Evolutionary conservation across 2,888 invertebrate genomes (phyloP), one percentile per base, ranked within the genome.

Genomic region (Linnaemya vulpina): DNA sequence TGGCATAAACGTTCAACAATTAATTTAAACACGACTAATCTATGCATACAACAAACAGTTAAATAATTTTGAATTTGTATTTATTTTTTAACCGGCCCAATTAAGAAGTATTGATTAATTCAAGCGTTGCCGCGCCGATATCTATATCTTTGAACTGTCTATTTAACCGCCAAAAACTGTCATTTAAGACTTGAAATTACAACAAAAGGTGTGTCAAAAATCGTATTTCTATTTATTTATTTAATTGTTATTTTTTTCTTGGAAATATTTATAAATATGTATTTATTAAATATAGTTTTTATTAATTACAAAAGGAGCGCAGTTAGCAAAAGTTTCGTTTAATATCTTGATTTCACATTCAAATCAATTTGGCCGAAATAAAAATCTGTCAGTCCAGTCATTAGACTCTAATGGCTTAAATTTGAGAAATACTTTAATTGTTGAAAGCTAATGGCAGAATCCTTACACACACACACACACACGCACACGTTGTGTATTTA

Each of bases 71-170:
- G 38, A 49, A 62, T 65, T 63, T 75, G 53, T 43, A 73, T 53
- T 35, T 30, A 30, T 35, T 67, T 49, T 20, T 3, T 4, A 25
- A n/a, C 13, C 25, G 25, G 8, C 13, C 0, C 17, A 73, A 22
- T 60, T n/a, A 49, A 68, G 49, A 35, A 40, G 11, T 35, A 15
- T 30, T 5, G 20, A 76, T 30, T 65, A 46, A 35, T 76, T 67
- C 49, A 67, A 73, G 49, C 25, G 49, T 58, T 40, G 58, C 81
- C 75, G 68, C n/a, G 10, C 20, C 15, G 30, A 77, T 81, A 74
- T 74, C 43, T 74, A 70, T 81, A 84, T 81, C 84, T 84, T 78
- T 81, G 55, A 77, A 78, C 25, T 81, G 76, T 81, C 77, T 81
- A 49, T 81, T 73, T 58, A 74, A 62, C 60, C 84, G 77, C 77